A percentile compares a stretch with the other conserved stretches of the same genome.
Conservation (phyloP, 2,888 invertebrate genomes). For the Plemyria rubiginata region DNA sequence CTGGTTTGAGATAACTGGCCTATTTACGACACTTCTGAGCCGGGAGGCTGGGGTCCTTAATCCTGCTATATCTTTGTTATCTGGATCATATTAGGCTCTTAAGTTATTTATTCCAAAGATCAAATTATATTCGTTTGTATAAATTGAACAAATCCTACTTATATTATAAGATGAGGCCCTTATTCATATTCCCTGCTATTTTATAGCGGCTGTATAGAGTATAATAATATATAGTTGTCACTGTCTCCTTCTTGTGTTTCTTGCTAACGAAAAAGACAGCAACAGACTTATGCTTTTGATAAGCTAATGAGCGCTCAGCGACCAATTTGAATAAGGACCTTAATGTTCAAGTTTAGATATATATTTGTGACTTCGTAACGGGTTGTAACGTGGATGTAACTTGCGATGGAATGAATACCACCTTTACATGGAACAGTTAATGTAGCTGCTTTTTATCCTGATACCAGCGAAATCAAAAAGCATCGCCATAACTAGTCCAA, state of each 20-base stretch:
- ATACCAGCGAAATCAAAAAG: neutral
- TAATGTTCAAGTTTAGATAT: neutral
- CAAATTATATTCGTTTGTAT: constrained; percentile 10
- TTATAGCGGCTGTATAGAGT: too few relatives aligned
- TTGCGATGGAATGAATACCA: neutral
- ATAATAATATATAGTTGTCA: too few relatives aligned
- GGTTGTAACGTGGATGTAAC: neutral
- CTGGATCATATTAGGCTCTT: constrained; percentile 19
- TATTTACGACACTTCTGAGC: constrained; percentile 39
- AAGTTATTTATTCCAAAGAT: constrained; percentile 17
- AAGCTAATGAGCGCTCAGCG: too few relatives aligned
- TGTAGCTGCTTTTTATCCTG: neutral
- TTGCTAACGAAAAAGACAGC: too few relatives aligned
- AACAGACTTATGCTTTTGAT: too few relatives aligned
- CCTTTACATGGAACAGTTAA: neutral
- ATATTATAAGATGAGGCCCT: too few relatives aligned
- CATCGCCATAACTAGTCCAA: constrained; percentile 4
- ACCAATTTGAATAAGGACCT: too few relatives aligned
- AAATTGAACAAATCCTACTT: constrained; percentile 1
- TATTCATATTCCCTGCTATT: too few relatives aligned
- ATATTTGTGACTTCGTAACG: neutral
- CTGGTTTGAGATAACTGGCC: constrained; percentile 48
- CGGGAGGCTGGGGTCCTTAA: constrained; percentile 24
- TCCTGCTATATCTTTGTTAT: constrained; percentile 28
- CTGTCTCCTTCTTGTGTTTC: too few relatives aligned